Percentiles rank a stretch among this genome's conserved stretches.
phyloP scores from a whole-genome alignment of 1,140 invertebrate genomes.

The Bombus confusus region DNA sequence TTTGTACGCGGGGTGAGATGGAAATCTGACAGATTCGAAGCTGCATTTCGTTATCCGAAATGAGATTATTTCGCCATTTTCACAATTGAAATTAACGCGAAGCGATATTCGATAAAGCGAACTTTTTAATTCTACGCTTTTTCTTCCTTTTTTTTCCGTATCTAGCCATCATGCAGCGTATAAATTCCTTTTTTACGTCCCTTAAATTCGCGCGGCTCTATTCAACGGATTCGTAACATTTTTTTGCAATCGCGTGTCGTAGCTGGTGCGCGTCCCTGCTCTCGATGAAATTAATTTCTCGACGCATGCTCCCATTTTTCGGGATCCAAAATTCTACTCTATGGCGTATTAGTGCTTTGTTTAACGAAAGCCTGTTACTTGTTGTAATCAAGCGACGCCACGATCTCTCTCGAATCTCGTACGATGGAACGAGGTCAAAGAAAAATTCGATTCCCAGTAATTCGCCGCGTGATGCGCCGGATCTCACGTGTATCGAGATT shows the following conservation, averaged over 20 bases:
- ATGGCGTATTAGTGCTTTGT: too few relatives aligned
- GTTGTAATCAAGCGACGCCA: neutral
- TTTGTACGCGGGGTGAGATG: neutral
- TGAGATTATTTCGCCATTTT: neutral
- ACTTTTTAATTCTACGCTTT: neutral
- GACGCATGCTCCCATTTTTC: too few relatives aligned
- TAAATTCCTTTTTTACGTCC: neutral
- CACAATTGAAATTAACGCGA: neutral
- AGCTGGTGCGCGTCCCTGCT: neutral
- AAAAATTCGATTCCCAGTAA: neutral
- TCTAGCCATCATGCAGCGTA: neutral
- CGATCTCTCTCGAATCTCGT: neutral
- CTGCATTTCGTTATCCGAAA: neutral
- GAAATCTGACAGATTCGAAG: constrained; percentile 3
- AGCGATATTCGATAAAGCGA: neutral
- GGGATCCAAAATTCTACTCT: too few relatives aligned
- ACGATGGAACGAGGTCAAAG: neutral
- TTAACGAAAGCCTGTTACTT: neutral
- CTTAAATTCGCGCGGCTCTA: neutral
- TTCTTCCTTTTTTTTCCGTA: too few relatives aligned
- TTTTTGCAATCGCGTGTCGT: neutral
- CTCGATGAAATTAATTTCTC: neutral
- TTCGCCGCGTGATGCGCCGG: too few relatives aligned
- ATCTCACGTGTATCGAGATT: constrained; percentile 7
- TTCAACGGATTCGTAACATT: neutral